Evolutionary conservation across 92 coral and sea anemone species (phyloP), one percentile per base, ranked within the genome.

Genomic region (Desmophyllum pertusum): DNA sequence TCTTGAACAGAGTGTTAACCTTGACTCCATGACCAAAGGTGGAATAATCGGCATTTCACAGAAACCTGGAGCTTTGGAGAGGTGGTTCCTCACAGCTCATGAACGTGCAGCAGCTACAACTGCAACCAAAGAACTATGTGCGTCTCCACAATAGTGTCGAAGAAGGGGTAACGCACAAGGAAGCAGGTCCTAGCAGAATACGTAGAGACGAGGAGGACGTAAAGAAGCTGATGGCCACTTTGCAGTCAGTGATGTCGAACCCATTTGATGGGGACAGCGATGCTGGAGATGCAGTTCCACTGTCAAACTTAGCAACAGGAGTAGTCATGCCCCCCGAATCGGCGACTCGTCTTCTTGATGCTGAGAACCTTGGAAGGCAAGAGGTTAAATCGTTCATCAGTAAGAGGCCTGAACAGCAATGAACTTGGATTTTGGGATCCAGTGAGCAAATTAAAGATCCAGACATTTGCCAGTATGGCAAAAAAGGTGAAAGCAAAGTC

Each of bases 1-100:
- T 25, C 76, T 83, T 18, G 88, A 88, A 48, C 91, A 88, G 66
- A 76, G 80, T 46, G 64, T 83, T 37, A 88, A 88, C 67, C 78
- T 46, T 36, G 91, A 88, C 84, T 43, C 79, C 8, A 88, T 83
- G 68, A 42, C 84, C 19, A 88, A 69, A 59, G 36, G 71, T 6
- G 52, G 71, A 19, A 59, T 38, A 6, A 31, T 78, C 23, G 71
- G 83, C 15, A 78, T 78, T 14, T 33, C 91, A 6, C 87, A 75
- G 27, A 69, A 39, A 23, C 64, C 84, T 21, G 73, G 73, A 11
- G 87, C 87, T 31, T 39, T 85, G 23, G 78, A 81, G 55, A 83
- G 71, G 25, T 75, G 73, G 87, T 84, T 84, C 25, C 43, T 81
- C 17, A 70, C 86, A 14, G 86, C 77, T 6, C 79, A 81, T 15